Evolutionary conservation across 2,888 invertebrate species (phyloP), one percentile per base, ranked within the genome.

Genomic region (Ernsta delagoae): DNA sequence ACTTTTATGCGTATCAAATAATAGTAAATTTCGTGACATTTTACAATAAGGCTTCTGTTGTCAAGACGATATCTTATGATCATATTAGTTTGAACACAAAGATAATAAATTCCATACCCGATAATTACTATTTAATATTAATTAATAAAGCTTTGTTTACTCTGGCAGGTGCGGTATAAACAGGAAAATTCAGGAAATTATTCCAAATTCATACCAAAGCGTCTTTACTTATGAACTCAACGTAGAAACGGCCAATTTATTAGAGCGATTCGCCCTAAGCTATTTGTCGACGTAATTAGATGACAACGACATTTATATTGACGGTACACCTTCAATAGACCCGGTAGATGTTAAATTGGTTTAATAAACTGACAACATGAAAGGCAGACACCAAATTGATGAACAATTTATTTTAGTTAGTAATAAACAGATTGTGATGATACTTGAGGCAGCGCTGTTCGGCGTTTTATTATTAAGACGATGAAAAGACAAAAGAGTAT

Each of bases 241-340:
- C 39, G 67, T 61, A 24, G 60, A 34, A 50, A 36, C 5, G 50
- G 56, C 36, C 56, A 67, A 67, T 67, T 67, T 54, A 45, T 67
- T 56, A 61, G 24, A 56, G 45, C 45, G 45, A 61, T 12, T 45
- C 45, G 54, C 43, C 61, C 39, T 56, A 9, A 56, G 61, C 54
- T 61, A 67, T 67, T 67, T 62, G 57, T 62, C 62, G 62, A 7
- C 12, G 16, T 68, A 68, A 68, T 68, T 68, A 68, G 62, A 68
- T 68, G 68, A 68, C 48, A 62, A 50, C 62, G 62, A 68, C 62
- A 68, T 68, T 61, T 61, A 68, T 43, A 41, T 48, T 45, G 53
- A 50, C 53, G 68, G 62, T 62, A 41, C n/a, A 68, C 48, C 68
- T 62, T 54, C n/a, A 39, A 56, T 39, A 54, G 61, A 68, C 34